phyloP scores from a whole-genome alignment of 2,888 invertebrate genomes.

The Tenthredo notha region DNA sequence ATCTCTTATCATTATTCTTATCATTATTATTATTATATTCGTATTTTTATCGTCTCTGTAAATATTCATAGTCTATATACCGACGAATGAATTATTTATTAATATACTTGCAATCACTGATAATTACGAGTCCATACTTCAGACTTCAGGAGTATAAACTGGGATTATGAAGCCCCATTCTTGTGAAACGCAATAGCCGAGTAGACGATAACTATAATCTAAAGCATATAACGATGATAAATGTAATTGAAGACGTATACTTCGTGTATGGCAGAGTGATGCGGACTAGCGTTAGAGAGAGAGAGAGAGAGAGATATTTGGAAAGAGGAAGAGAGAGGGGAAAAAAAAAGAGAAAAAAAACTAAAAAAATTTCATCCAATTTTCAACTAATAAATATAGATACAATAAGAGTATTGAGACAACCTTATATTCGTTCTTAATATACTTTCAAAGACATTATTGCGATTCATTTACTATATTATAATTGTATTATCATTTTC shows the following conservation, averaged over 20 bases:
- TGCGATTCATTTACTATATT: conserved; percentile 40
- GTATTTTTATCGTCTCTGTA: not conserved
- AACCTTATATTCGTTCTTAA: conserved; percentile 44
- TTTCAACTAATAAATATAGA: conserved; percentile 57
- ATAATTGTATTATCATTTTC: conserved; percentile 22
- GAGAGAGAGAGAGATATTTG: conserved; percentile 34
- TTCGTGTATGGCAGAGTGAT: conserved; percentile 67
- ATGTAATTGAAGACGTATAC: conserved; percentile 64
- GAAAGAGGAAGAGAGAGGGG: not conserved
- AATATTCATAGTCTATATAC: not conserved
- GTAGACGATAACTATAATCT: not conserved
- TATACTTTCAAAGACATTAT: conserved; percentile 51
- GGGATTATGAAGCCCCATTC: not conserved
- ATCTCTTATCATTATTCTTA: not conserved
- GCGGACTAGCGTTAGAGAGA: conserved; percentile 67
- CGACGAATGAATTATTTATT: not conserved
- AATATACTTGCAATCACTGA: not conserved
- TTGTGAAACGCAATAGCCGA: not conserved
- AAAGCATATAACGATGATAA: not conserved
- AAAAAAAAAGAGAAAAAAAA: not conserved
- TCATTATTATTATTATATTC: not conserved
- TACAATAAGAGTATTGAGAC: conserved; percentile 35
- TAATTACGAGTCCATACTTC: not conserved
- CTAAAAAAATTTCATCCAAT: conserved; percentile 57
- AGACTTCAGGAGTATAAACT: not conserved